Evolutionary conservation across 1,140 invertebrate genomes (phyloP).

Genomic region (Thereuonema tuberculata): DNA sequence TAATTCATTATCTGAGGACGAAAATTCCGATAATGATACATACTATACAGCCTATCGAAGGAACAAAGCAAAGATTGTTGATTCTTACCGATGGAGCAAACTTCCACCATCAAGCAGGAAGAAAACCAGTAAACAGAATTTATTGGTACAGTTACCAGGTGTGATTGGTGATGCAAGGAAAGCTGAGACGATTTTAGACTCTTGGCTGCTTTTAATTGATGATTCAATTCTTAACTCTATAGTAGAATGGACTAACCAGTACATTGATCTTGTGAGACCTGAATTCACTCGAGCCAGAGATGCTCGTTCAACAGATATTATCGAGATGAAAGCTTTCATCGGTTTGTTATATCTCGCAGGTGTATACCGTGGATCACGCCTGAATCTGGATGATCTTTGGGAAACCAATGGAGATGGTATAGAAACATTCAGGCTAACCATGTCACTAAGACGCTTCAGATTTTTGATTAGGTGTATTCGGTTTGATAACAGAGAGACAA

Average conservation of each 20-base stretch:
- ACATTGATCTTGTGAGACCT: slow-evolving; percentile 1
- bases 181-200: too few species aligned
- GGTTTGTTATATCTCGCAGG: slow-evolving; percentile 10
- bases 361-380: background rate
- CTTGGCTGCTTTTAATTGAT: too few species aligned
- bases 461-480: slow-evolving; percentile 8
- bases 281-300: slow-evolving; percentile 9
- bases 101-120: too few species aligned
- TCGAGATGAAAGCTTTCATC: slow-evolving; percentile 15
- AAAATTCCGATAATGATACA: background rate
- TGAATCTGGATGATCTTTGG: slow-evolving; percentile 5
- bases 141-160: too few species aligned
- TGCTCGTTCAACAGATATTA: background rate
- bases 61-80: background rate
- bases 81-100: too few species aligned
- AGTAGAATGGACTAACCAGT: too few species aligned
- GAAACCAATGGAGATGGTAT: slow-evolving; percentile 8
- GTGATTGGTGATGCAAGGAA: too few species aligned
- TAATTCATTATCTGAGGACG: background rate
- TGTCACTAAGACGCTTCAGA: slow-evolving; percentile 8
- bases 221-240: too few species aligned
- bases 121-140: too few species aligned
- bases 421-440: slow-evolving; percentile 10
- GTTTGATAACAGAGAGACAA: slow-evolving; percentile 10
- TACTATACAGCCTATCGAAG: background rate